These are phyloP conservation scores for Talpa occidentalis DNA, from an alignment of 2,113 vertebrate genomes.

Conservation along the genomic window DNA sequence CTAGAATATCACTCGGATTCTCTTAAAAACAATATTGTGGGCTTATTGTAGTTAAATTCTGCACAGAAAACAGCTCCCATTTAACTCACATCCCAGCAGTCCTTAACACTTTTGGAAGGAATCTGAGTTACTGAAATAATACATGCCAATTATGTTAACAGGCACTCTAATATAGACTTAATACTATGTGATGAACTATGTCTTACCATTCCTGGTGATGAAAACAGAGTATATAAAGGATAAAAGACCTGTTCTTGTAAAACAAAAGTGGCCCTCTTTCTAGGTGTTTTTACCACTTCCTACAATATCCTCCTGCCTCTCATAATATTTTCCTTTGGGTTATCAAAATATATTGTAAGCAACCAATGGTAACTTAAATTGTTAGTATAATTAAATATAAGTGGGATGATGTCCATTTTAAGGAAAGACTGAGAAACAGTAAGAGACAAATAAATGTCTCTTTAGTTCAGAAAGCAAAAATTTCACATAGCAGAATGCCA, in stretches of 20 bases:
- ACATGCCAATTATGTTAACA: not conserved
- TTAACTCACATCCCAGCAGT: not conserved
- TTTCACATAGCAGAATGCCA: not conserved
- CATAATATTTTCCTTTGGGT: not conserved
- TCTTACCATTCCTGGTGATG: not conserved
- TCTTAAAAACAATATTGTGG: not conserved
- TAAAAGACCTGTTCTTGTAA: not conserved
- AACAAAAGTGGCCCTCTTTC: not conserved
- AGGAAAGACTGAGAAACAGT: not conserved
- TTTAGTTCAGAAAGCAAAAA: not conserved
- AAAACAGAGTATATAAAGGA: not conserved
- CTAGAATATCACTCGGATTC: not conserved
- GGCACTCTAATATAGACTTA: not conserved
- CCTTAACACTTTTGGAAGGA: conserved; percentile 29
- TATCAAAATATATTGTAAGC: conserved; percentile 3
- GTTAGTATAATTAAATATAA: not conserved
- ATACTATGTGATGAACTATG: not conserved
- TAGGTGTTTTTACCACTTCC: not conserved
- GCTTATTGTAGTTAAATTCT: not conserved
- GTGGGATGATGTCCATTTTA: not conserved
- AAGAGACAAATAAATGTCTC: not conserved
- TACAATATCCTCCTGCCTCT: not conserved
- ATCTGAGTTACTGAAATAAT: not conserved
- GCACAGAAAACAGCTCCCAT: not conserved
- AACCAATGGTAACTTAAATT: not conserved